Base-by-base conservation (phyloP, 2,888 invertebrate genomes). In the Cantharis rufa region DNA sequence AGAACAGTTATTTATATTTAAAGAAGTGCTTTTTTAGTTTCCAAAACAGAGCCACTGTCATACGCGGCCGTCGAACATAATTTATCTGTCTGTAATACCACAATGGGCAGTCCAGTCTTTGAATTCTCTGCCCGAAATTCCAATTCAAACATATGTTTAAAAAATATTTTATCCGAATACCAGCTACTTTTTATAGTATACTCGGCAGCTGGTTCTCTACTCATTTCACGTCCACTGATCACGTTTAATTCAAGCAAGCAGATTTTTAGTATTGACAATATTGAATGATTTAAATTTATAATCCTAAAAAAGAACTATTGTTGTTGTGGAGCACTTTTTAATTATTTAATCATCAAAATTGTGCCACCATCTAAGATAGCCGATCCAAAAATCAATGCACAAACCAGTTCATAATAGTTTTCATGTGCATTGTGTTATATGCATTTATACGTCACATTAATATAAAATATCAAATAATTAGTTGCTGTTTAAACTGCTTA, bases 71-170 rank as follows among this genome's bases (percentile, higher is more conserved):
- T 88, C 87, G 87, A 87, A 86, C 86, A 86, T 88, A 87, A 88
- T 88, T 88, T 88, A 88, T 88, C 86, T 87, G 88, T 88, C 88
- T 88, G 87, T 86, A 85, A 84, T 84, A 84, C 86, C 86, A 87
- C 87, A 88, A 87, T 87, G 87, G 88, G 85, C 86, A 84, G 85
- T 83, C 86, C 83, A 82, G 83, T 85, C 85, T 86, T 85, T 84
- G 85, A 85, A 87, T 87, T 86, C 87, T 84, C 83, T 83, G 85
- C 82, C 86, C 86, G 85, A 87, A 87, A 88, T 88, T 87, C 88
- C 87, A 81, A 86, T 84, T 85, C 87, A 85, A 86, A 88, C 88
- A 88, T 86, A 87, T 88, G 88, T 88, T 88, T 87, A 88, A 88
- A 88, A 88, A 88, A 88, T 88, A 88, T 86, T 86, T 87, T 86